Conservation (phyloP, 2,797 vertebrate genomes). For the Enteromius viviparus region DNA sequence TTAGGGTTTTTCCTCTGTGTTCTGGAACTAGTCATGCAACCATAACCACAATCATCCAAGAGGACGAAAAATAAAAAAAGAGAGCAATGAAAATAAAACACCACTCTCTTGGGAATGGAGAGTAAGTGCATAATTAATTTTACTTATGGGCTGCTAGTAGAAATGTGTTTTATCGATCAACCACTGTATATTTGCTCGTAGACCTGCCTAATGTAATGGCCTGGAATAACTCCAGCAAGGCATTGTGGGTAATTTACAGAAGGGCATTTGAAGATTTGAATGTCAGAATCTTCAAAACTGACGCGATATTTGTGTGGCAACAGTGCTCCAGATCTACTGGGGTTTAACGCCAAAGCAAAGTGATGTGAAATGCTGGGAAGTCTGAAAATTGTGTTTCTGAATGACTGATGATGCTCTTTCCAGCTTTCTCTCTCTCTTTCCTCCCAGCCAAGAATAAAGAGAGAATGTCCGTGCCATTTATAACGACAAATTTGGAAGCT, state of each 20-base stretch:
- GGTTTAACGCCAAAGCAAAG: slow-evolving; percentile 8
- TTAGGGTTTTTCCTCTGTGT: background rate
- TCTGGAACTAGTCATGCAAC: slow-evolving; percentile 27
- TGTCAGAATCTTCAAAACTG: slow-evolving; percentile 38
- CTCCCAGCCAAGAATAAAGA: background rate
- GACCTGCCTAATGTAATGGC: slow-evolving; percentile 52
- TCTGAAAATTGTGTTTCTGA: slow-evolving; percentile 20
- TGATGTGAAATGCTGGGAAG: slow-evolving; percentile 20
- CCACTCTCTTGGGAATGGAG: slow-evolving; percentile 20
- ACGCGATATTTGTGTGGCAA: slow-evolving; percentile 17
- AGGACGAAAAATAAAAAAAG: background rate
- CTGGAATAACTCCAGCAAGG: slow-evolving; percentile 48
- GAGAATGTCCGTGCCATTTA: background rate
- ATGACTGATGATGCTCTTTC: slow-evolving; percentile 28
- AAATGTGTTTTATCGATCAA: slow-evolving; percentile 56
- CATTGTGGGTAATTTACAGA: slow-evolving; percentile 40
- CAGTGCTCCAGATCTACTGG: background rate
- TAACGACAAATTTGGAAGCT: slow-evolving; percentile 2
- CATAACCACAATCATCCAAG: slow-evolving; percentile 24
- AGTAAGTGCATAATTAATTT: slow-evolving; percentile 52
- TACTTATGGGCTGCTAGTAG: slow-evolving; percentile 51
- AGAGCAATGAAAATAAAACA: slow-evolving; percentile 32
- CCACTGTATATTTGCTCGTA: slow-evolving; percentile 46
- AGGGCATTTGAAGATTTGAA: slow-evolving; percentile 33
- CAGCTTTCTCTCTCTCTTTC: background rate